These are phyloP conservation scores for Drosophila yooni DNA, from an alignment of 2,888 invertebrate genomes.

Conservation along the genomic window DNA sequence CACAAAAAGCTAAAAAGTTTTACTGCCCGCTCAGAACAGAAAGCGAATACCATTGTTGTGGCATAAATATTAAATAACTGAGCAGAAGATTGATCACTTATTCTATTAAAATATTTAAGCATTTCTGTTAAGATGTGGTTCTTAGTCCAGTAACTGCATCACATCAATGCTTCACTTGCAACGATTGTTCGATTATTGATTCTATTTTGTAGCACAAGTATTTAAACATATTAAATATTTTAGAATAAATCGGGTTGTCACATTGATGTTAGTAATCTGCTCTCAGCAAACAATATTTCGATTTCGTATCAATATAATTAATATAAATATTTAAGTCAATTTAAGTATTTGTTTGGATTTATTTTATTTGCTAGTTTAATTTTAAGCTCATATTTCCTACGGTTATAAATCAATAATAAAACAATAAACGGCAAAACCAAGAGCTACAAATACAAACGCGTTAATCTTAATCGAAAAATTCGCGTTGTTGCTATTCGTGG, in stretches of 20 bases:
- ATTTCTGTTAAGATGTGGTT: not conserved
- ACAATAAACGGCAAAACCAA: conserved; percentile 3
- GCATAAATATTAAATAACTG: not conserved
- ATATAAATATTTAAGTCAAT: not conserved
- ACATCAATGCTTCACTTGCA: not conserved
- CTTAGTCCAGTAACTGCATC: not conserved
- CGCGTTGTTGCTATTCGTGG: conserved; percentile 31
- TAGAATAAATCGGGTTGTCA: not conserved
- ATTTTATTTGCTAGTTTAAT: not conserved
- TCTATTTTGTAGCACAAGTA: not conserved
- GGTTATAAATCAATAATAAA: not conserved
- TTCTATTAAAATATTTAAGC: not conserved
- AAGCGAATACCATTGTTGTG: not conserved
- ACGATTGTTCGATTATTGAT: not conserved
- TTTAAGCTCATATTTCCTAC: not conserved
- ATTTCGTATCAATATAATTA: not conserved
- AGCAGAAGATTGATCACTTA: not conserved
- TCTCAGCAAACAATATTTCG: not conserved
- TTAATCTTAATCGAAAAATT: conserved; percentile 28
- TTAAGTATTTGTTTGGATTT: not conserved
- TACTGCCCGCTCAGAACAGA: conserved; percentile 6
- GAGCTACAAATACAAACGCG: conserved; percentile 15
- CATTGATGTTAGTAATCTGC: not conserved
- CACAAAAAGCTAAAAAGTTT: conserved; percentile 25
- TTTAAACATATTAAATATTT: not conserved